Evolutionary conservation across 2,113 vertebrate species (phyloP), one percentile per base, ranked within the genome.

Genomic region (Bettongia penicillata): DNA sequence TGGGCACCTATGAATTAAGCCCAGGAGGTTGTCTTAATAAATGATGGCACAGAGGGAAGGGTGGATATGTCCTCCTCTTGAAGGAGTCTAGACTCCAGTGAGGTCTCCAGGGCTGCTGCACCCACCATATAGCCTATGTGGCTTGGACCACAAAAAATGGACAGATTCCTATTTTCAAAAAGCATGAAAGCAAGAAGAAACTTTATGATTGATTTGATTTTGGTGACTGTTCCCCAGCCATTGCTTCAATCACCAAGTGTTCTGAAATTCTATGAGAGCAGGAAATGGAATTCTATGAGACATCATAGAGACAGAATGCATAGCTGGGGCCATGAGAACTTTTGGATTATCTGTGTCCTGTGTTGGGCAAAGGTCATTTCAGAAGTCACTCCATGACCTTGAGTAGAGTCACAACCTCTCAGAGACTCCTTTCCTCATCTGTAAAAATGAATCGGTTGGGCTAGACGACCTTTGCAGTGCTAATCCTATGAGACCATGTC

Each of bases 121-220:
- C 37, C 24, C 22, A 68, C 37, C 24, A 53, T 23, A 0, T 22
- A 47, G 92, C 43, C 26, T 77, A 8, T 61, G 37, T 16, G 19
- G 51, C 47, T 37, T n/a, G 49, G 95, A 47, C 93, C 51, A 89
- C 55, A 90, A 89, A n/a, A 94, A 50, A 68, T 50, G 93, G n/a
- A 91, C 94, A 95, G 25, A 23, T 48, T 94, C 92, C 92, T 91
- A 92, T 96, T 95, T 91, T 43, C 51, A 84, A 96, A 91, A 14
- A n/a, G 48, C 91, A 92, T 52, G 93, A 97, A 94, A 89, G 55
- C 84, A 92, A 94, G 52, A 94, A 14, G 24, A 53, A 22, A 23
- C n/a, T 90, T 92, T 61, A 43, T 90, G 31, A 52, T 26, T 50
- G 22, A 31, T 91, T 94, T 49, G 53, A 23, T 26, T 50, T 9